These are phyloP conservation scores for Pelmatolapia mariae DNA, from an alignment of 2,113 vertebrate species.

Conservation along the genomic window DNA sequence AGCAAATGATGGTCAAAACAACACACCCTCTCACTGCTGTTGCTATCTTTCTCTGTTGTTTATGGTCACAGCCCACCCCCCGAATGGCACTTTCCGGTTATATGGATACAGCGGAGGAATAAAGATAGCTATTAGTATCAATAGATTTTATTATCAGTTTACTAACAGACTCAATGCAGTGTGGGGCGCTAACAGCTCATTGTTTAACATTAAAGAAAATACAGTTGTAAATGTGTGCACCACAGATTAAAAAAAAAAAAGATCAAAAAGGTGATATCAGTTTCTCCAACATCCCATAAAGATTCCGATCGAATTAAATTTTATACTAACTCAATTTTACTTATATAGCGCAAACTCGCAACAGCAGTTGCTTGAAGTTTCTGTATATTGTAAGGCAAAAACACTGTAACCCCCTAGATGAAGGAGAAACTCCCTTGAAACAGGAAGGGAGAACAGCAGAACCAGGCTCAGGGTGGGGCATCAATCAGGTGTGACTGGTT, in stretches of 20 bases:
- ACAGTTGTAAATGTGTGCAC: accelerated
- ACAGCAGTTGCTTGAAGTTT: background rate
- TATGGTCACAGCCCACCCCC: background rate
- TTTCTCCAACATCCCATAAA: background rate
- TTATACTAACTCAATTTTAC: background rate
- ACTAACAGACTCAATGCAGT: background rate
- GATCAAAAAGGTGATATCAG: background rate
- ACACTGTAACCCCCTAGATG: too few relatives aligned
- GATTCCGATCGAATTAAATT: background rate
- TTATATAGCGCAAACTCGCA: background rate
- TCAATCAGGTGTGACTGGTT: background rate
- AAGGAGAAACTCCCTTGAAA: background rate
- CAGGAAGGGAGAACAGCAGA: background rate
- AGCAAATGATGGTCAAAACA: background rate
- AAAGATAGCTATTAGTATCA: background rate
- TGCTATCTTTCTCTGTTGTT: background rate
- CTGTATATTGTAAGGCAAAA: background rate
- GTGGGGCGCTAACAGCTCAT: background rate
- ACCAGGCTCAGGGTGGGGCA: background rate
- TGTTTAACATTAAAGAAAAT: background rate
- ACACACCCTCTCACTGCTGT: background rate
- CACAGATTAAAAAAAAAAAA: accelerated
- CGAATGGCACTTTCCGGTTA: background rate
- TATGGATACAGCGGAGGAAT: background rate
- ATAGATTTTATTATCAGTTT: background rate